phyloP scores from a whole-genome alignment of 2,797 vertebrate species.

The Gobio occitaniae region DNA sequence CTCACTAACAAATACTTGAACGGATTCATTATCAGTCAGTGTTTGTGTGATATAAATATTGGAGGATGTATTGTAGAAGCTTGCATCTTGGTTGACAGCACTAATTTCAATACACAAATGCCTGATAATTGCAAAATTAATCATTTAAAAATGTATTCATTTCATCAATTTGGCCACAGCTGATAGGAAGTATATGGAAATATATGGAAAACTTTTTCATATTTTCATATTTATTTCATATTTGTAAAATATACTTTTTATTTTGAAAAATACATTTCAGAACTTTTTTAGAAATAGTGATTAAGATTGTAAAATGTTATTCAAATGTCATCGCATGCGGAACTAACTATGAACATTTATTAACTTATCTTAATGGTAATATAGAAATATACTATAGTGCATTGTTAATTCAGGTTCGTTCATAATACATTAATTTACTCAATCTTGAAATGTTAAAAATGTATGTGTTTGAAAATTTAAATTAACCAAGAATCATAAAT shows the following conservation, averaged over 20 bases:
- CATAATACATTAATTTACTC: neutral
- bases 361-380: neutral
- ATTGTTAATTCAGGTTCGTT: neutral
- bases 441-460: neutral
- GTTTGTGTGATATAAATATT: neutral
- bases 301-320: neutral
- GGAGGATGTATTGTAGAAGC: neutral
- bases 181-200: neutral
- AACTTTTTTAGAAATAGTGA: neutral
- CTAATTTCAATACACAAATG: neutral
- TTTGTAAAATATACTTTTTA: neutral
- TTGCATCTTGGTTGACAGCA: neutral
- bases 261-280: neutral
- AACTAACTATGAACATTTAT: neutral
- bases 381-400: neutral
- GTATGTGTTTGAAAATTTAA: no score
- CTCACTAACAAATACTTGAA: neutral
- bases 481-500: no score
- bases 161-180: neutral
- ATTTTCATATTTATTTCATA: neutral
- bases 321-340: no score
- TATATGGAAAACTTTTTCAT: no score
- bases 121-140: neutral
- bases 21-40: neutral
- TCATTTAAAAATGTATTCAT: neutral